Base-by-base conservation (phyloP, 2,797 vertebrate genomes). In the Apogon talboti region DNA sequence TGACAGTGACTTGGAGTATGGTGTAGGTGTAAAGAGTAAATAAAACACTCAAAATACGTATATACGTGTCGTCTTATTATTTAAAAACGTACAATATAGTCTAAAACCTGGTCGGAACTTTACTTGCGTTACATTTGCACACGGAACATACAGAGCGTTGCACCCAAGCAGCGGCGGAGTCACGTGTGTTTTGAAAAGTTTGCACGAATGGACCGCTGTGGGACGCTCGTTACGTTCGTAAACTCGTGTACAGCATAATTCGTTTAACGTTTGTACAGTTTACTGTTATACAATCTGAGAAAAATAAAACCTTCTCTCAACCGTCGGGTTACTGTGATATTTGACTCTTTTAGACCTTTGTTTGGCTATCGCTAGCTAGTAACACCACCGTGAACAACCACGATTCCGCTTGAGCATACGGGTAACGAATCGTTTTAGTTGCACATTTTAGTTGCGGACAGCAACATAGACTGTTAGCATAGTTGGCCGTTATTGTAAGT, bases 181-280 rank as follows among this genome's bases (percentile, higher is more conserved):
- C 79, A 78, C 74, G 81, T 87, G 80, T 90, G 81, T 83, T 86
- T 84, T 90, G 46, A 84, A 89, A 82, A 85, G 66, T 84, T 82
- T 12, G 3, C 0, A 10, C 2, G n/a, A 11, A 54, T 62, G 61
- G 12, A 24, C 2, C 11, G 0, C 11, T 15, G 3, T 0, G 11
- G 1, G 18, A 0, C n/a, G n/a, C 0, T 4, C 0, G 42, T 62
- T 0, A n/a, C 4, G 0, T 24, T 33, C 1, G 24, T 28, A 14
- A 21, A 2, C 4, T 19, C 15, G 9, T 65, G 56, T 42, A 16
- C 7, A 10, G 0, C 5, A 2, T n/a, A 12, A 3, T 5, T 1
- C 4, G 1, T 11, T 56, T 44, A 51, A 41, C 1, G 0, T 2
- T 0, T 0, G 4, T 0, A 0, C 7, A 16, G 0, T 0, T 1